phyloP scores from a whole-genome alignment of 2,888 invertebrate species.

The Hemistola chrysoprasaria region DNA sequence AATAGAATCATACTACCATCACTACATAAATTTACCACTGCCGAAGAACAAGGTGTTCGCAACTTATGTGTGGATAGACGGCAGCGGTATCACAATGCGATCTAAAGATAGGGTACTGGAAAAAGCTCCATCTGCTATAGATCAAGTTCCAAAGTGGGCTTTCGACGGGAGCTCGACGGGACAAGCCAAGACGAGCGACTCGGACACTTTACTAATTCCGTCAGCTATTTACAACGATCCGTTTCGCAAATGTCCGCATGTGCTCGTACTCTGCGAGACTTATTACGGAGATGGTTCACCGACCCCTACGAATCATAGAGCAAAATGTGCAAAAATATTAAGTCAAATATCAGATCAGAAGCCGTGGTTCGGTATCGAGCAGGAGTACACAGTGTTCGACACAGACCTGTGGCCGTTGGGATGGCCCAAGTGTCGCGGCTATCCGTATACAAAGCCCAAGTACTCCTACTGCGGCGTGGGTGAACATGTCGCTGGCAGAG shows the following conservation, averaged over 20 bases:
- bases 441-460: conserved; percentile 91
- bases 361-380: conserved; percentile 96
- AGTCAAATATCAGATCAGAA: conserved; percentile 79
- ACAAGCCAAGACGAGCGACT: conserved; percentile 91
- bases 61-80: conserved; percentile 91
- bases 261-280: conserved; percentile 94
- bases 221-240: conserved; percentile 96
- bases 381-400: conserved; percentile 94
- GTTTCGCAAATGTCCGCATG: conserved; percentile 92
- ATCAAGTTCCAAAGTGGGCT: conserved; percentile 89
- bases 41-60: conserved; percentile 83
- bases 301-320: conserved; percentile 87
- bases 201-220: conserved; percentile 94
- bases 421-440: conserved; percentile 96
- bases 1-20: conserved; percentile 46
- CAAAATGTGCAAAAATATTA: conserved; percentile 83
- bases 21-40: conserved; percentile 69
- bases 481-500: conserved; percentile 95
- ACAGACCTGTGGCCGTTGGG: conserved; percentile 92
- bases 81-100: conserved; percentile 87
- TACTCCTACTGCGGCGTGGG: conserved; percentile 95
- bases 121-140: conserved; percentile 78
- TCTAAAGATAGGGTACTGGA: conserved; percentile 86
- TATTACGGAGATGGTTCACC: conserved; percentile 88
- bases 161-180: conserved; percentile 97